A percentile compares a stretch with the other conserved stretches of the same genome.
Evolutionary conservation across 2,888 invertebrate genomes (phyloP).

Genomic region (Polydrusus tereticollis): DNA sequence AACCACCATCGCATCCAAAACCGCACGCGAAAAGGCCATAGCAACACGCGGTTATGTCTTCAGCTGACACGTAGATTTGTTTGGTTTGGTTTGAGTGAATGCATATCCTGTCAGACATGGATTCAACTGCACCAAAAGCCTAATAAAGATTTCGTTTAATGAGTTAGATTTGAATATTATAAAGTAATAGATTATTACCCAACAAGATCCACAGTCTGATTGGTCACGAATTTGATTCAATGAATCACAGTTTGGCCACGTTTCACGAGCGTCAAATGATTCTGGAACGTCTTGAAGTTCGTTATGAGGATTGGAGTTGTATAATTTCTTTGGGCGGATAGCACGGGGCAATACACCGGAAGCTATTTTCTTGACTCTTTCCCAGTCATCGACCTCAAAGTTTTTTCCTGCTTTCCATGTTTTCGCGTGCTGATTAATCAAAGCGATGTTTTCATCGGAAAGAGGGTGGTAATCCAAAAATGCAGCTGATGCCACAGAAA

Average conservation of each 20-base stretch:
- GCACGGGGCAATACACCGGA: too few species aligned
- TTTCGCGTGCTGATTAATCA: conserved; percentile 75
- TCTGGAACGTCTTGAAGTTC: conserved; percentile 71
- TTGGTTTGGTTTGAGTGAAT: conserved; percentile 79
- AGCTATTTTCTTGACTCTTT: conserved; percentile 40
- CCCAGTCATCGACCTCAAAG: conserved; percentile 70
- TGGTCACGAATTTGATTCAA: conserved; percentile 84
- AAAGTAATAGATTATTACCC: conserved; percentile 68
- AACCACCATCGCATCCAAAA: conserved; percentile 79
- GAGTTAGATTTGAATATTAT: neutral
- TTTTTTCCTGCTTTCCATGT: conserved; percentile 87
- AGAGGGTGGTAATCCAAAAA: conserved; percentile 40
- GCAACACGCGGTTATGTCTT: conserved; percentile 86
- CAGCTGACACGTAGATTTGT: conserved; percentile 82
- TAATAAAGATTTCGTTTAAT: conserved; percentile 50
- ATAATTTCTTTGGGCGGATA: too few species aligned
- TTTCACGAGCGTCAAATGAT: conserved; percentile 80
- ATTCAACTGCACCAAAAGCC: conserved; percentile 87
- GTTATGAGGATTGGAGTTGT: conserved; percentile 1
- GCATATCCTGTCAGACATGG: conserved; percentile 88
- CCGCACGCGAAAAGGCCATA: conserved; percentile 70
- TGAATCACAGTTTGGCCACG: conserved; percentile 86
- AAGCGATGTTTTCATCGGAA: conserved; percentile 49
- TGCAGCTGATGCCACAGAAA: conserved; percentile 13
- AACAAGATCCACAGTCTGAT: conserved; percentile 91